phyloP scores from a whole-genome alignment of 2,113 vertebrate species.

The Crotalus tigris region DNA sequence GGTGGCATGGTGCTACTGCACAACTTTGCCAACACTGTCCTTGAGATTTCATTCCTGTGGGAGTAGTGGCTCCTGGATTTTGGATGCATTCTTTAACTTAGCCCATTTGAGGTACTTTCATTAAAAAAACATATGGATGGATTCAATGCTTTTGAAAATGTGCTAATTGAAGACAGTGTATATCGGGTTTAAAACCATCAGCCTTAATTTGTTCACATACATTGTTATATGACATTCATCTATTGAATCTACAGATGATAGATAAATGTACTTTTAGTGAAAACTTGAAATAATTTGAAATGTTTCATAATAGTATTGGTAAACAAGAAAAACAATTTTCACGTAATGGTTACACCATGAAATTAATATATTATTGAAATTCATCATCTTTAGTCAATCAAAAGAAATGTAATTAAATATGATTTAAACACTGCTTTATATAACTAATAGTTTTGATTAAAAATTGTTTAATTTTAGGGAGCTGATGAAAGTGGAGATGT shows the following conservation, averaged over 20 bases:
- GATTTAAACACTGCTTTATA: background rate
- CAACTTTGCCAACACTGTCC: background rate
- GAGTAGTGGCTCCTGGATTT: background rate
- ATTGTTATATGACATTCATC: background rate
- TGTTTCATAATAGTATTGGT: background rate
- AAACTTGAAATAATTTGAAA: background rate
- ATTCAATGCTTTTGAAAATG: background rate
- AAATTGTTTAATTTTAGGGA: conserved; percentile 71
- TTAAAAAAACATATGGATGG: background rate
- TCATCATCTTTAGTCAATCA: background rate
- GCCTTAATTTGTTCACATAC: background rate
- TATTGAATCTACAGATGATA: background rate
- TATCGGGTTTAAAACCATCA: background rate
- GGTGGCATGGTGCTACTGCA: background rate
- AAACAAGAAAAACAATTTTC: background rate
- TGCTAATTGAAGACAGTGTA: background rate
- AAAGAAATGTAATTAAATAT: conserved; percentile 4
- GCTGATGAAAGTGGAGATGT: conserved; percentile 81
- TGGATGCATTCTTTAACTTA: background rate
- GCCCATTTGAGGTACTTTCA: background rate
- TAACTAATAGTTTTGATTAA: background rate
- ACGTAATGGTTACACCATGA: background rate
- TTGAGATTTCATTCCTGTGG: background rate
- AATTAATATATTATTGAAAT: background rate
- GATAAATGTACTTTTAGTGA: background rate